Conservation (phyloP, 2,888 invertebrate genomes). For the Oxyscelio sp. region DNA sequence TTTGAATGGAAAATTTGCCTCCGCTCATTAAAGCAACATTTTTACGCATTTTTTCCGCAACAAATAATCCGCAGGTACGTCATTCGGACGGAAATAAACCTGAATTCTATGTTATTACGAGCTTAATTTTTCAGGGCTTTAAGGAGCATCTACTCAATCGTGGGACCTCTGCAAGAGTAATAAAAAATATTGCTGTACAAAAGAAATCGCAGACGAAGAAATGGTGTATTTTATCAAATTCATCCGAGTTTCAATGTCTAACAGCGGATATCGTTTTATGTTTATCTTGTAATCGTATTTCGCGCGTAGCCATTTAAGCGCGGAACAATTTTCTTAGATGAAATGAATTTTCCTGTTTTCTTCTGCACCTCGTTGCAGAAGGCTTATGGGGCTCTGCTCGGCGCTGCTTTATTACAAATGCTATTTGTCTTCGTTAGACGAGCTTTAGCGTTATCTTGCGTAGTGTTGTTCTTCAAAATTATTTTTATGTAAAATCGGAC, state of each 20-base stretch:
- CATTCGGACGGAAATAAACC: constrained; percentile 24
- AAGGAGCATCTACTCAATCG: constrained; percentile 35
- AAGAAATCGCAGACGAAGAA: too few relatives aligned
- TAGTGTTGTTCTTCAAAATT: constrained; percentile 58
- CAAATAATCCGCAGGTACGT: constrained; percentile 9
- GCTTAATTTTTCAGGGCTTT: constrained; percentile 25
- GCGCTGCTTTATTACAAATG: constrained; percentile 69
- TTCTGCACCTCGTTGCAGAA: constrained; percentile 59
- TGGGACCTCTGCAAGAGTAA: neutral
- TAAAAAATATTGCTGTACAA: too few relatives aligned
- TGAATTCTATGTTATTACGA: constrained; percentile 34
- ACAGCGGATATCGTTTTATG: constrained; percentile 58
- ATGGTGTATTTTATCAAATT: constrained; percentile 35
- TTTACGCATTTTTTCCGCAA: constrained; percentile 7
- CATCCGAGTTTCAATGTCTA: constrained; percentile 25
- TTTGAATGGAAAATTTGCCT: neutral
- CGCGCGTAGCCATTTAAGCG: constrained; percentile 72
- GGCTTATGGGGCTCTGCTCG: constrained; percentile 67
- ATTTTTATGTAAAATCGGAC: constrained; percentile 58
- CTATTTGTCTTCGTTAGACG: constrained; percentile 78
- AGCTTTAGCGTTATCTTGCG: constrained; percentile 48
- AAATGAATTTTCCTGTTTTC: constrained; percentile 74
- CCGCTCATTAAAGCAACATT: constrained; percentile 3
- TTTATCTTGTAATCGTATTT: constrained; percentile 78
- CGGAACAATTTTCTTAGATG: constrained; percentile 65